Evolutionary conservation across 1,140 invertebrate genomes (phyloP), one percentile per base, ranked within the genome.

Genomic region (Drosophila serrata): DNA sequence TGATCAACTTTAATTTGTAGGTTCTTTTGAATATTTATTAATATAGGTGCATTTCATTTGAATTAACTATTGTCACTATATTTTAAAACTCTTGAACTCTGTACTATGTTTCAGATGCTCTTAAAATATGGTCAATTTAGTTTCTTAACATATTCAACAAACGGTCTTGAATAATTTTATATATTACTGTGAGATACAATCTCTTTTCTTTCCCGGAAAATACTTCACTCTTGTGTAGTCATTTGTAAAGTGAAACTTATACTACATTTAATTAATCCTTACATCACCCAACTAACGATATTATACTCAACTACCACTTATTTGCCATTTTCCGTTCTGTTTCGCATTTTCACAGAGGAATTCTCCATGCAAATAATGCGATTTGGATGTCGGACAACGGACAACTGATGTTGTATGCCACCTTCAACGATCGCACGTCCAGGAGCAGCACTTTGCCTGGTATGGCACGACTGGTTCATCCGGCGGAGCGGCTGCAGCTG

Each of bases 321-420:
- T 58, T n/a, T 70, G 31, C 17, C n/a, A 39, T 75, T 74, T 73
- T 51, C 27, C 53, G n/a, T 46, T 65, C 24, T 57, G 40, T 58
- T 56, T 35, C 31, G n/a, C 35, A 42, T 29, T 75, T n/a, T 58
- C 94, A 5, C 94, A 99, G 98, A 98, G 93, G 98, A 99, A 96
- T 99, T 51, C 94, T 99, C 42, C 95, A 94, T 17, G 95, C 95
- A 37, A 96, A 96, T 75, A 95, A 96, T 69, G 98, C 98, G 9
- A 92, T 98, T 43, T 99, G 98, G 98, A 96, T 98, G 94, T 97
- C 97, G 15, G 94, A 95, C 12, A 96, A 98, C 88, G 97, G 97
- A 0, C 95, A 96, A 58, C 95, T 96, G 94, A 94, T 99, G 82
- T 93, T 97, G 15, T 99, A 97, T 82, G 97, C 97, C 1, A 95